phyloP scores from a whole-genome alignment of 2,888 invertebrate species.

The Meiosimyza decipiens region DNA sequence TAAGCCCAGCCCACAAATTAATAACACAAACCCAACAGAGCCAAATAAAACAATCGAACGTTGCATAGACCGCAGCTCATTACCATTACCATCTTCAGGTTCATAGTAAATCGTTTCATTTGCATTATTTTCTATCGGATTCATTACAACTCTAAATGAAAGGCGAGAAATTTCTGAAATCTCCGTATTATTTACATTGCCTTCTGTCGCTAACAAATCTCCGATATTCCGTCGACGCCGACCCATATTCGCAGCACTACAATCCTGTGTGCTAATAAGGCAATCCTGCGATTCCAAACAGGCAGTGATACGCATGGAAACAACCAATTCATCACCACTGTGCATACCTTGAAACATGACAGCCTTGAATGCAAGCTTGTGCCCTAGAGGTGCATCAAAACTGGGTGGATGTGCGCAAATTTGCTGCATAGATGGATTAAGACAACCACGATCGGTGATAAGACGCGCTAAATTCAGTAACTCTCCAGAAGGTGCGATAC shows the following conservation, averaged over 20 bases:
- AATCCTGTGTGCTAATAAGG: constrained; percentile 56
- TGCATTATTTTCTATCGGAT: constrained; percentile 34
- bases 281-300: constrained; percentile 71
- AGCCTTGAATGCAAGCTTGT: constrained; percentile 68
- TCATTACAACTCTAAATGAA: constrained; percentile 60
- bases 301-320: constrained; percentile 70
- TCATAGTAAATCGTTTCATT: background rate
- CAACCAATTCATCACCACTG: constrained; percentile 70
- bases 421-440: constrained; percentile 67
- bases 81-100: background rate
- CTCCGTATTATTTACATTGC: constrained; percentile 50
- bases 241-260: constrained; percentile 47
- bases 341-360: constrained; percentile 73
- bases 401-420: constrained; percentile 67
- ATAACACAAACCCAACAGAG: constrained; percentile 53
- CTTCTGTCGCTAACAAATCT: background rate
- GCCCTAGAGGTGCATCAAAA: constrained; percentile 66
- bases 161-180: constrained; percentile 60
- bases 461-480: constrained; percentile 63
- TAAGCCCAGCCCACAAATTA: constrained; percentile 52
- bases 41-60: constrained; percentile 48
- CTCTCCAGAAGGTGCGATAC: constrained; percentile 60
- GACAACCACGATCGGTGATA: constrained; percentile 67
- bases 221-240: constrained; percentile 52
- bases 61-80: constrained; percentile 17